A percentile compares a stretch with the other conserved stretches of the same genome.
Conservation (phyloP, 2,888 invertebrate genomes). For the Proisotoma minuta region DNA sequence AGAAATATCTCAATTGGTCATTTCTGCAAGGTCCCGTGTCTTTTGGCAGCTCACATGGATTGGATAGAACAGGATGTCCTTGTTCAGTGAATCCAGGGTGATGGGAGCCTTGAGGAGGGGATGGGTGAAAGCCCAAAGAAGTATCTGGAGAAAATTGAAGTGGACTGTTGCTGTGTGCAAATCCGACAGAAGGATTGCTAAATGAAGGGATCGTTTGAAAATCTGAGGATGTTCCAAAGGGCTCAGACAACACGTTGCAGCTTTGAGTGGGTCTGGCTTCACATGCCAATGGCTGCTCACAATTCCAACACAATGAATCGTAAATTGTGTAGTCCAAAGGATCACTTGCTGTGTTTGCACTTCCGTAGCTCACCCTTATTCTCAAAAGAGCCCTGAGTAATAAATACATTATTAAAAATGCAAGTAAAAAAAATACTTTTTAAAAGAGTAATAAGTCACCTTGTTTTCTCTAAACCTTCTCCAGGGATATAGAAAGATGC, state of each 20-base stretch:
- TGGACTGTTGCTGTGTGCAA: constrained; percentile 42
- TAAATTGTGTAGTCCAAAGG: constrained; percentile 43
- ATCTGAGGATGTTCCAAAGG: constrained; percentile 39
- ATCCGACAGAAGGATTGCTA: constrained; percentile 36
- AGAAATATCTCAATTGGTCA: constrained; percentile 44
- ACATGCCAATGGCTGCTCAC: constrained; percentile 38
- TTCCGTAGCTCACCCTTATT: constrained; percentile 41
- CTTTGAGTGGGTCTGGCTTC: constrained; percentile 44
- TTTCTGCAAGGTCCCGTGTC: constrained; percentile 45
- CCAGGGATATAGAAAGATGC: constrained; percentile 47
- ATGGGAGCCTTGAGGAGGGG: not conserved
- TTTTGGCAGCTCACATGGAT: constrained; percentile 37
- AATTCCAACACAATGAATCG: constrained; percentile 46
- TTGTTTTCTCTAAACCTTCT: constrained; percentile 46
- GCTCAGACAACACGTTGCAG: constrained; percentile 46
- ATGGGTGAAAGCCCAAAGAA: constrained; percentile 20
- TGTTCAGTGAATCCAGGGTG: constrained; percentile 14
- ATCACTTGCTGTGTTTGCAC: constrained; percentile 36
- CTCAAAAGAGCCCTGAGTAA: constrained; percentile 38
- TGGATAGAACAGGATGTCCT: constrained; percentile 41
- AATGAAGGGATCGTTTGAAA: constrained; percentile 38
- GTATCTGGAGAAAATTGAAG: constrained; percentile 42
- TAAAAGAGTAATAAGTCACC: constrained; percentile 24
- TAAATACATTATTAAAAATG: not conserved
- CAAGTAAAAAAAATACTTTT: no score